phyloP scores from a whole-genome alignment of 2,113 vertebrate genomes.

The Sinosuthora webbiana region DNA sequence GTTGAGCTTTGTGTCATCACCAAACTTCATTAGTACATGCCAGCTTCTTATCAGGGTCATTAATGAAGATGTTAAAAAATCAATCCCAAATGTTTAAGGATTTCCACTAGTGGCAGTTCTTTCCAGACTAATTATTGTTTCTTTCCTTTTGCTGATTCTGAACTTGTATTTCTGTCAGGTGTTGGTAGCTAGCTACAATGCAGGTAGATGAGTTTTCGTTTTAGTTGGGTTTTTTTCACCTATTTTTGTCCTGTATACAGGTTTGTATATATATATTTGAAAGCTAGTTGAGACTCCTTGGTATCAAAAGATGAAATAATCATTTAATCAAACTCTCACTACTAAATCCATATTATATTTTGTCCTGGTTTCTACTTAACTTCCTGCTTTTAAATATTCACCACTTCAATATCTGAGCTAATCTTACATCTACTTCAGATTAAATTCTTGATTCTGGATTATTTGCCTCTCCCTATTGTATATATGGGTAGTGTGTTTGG shows the following conservation, averaged over 20 bases:
- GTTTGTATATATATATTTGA: too few species aligned
- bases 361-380: not conserved
- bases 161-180: not conserved
- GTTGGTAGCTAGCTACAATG: not conserved
- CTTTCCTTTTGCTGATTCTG: not conserved
- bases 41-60: conserved; percentile 8
- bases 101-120: not conserved
- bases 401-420: not conserved
- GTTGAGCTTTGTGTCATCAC: conserved; percentile 36
- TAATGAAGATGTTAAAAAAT: conserved; percentile 61
- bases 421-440: not conserved
- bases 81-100: conserved; percentile 32
- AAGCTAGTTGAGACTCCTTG: too few species aligned
- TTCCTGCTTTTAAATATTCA: not conserved
- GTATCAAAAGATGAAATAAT: not conserved
- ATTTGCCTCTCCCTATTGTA: not conserved
- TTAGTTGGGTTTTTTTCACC: not conserved
- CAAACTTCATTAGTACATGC: conserved; percentile 10
- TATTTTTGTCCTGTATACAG: not conserved
- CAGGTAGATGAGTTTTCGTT: not conserved
- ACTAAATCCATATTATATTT: not conserved
- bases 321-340: not conserved
- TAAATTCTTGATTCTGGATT: not conserved
- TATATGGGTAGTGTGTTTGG: not conserved
- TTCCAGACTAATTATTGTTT: not conserved